Evolutionary conservation across 1,140 invertebrate genomes (phyloP).

Genomic region (Drosophila hydei): DNA sequence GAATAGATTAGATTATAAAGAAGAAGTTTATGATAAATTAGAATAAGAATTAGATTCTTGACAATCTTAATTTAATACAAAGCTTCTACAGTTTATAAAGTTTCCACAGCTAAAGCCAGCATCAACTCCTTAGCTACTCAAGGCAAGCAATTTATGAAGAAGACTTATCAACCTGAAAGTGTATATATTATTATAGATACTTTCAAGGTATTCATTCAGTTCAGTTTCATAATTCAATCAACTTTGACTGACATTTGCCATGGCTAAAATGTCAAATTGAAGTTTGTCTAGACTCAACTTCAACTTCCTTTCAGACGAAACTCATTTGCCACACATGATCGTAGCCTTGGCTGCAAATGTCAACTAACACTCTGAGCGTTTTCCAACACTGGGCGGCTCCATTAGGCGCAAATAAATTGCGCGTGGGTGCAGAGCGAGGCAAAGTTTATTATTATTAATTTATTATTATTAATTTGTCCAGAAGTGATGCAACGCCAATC

Average conservation of each 20-base stretch:
- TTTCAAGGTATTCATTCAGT: too few species aligned
- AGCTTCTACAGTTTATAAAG: too few species aligned
- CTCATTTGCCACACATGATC: conserved; percentile 8
- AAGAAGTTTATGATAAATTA: too few species aligned
- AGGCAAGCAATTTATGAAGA: too few species aligned
- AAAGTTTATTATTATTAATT: background rate
- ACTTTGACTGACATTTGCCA: conserved; percentile 19
- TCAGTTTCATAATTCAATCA: too few species aligned
- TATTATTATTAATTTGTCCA: conserved; percentile 1
- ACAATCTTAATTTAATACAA: too few species aligned
- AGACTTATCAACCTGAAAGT: too few species aligned
- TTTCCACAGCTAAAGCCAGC: too few species aligned
- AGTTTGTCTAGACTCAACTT: background rate
- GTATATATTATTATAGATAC: too few species aligned
- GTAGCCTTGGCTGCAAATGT: conserved; percentile 18
- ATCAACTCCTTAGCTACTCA: too few species aligned
- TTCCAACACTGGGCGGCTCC: background rate
- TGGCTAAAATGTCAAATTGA: conserved; percentile 16
- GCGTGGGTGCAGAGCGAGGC: background rate
- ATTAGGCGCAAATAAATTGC: background rate
- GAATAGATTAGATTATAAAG: too few species aligned
- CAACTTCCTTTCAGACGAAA: background rate
- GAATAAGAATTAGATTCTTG: too few species aligned
- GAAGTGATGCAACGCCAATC: conserved; percentile 7
- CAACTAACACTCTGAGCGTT: conserved; percentile 8